phyloP scores from a whole-genome alignment of 1,140 invertebrate genomes.

The Calliphora vicina region DNA sequence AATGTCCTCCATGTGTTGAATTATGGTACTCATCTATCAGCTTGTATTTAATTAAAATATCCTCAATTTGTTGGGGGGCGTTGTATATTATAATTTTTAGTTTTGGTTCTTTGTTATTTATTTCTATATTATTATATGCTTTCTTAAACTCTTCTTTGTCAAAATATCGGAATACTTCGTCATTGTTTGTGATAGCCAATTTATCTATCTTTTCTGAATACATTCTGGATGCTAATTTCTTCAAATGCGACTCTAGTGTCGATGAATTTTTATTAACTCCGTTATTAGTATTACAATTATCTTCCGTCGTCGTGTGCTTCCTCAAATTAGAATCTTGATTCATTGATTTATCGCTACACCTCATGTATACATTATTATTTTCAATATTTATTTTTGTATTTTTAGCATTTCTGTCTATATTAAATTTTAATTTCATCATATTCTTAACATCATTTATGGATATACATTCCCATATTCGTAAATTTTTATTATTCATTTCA shows the following conservation, averaged over 20 bases:
- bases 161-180: conserved; percentile 5
- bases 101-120: not conserved
- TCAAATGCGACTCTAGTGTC: not conserved
- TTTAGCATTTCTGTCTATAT: not conserved
- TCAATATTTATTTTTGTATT: not conserved
- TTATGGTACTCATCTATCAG: conserved; percentile 10
- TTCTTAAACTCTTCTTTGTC: conserved; percentile 20
- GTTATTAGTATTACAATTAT: not conserved
- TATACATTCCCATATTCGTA: conserved; percentile 25
- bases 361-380: conserved; percentile 10
- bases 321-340: not conserved
- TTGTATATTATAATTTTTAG: conserved; percentile 3
- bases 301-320: not conserved
- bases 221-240: not conserved
- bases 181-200: conserved; percentile 3
- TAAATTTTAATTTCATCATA: conserved; percentile 15
- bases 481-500: not conserved
- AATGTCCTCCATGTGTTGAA: not conserved
- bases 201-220: not conserved
- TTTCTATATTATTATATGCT: not conserved
- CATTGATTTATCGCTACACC: not conserved
- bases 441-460: conserved; percentile 10
- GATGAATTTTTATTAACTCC: not conserved
- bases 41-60: conserved; percentile 1
- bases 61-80: not conserved